Evolutionary conservation across 2,113 vertebrate species (phyloP), one percentile per base, ranked within the genome.

Genomic region (Fregetta grallaria): DNA sequence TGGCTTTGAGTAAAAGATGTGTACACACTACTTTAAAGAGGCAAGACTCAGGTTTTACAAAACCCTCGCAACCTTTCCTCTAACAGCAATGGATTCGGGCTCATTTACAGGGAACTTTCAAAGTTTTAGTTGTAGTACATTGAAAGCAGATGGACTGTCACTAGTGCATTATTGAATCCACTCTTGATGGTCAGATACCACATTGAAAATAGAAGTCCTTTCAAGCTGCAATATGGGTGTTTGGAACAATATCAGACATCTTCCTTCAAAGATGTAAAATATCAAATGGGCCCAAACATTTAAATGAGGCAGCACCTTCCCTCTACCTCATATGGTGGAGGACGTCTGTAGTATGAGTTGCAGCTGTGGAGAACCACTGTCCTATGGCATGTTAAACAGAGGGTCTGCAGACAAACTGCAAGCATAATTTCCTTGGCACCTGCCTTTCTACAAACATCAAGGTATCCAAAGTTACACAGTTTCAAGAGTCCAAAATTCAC

Each of bases 161-260:
- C 14, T 10, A 68, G 40, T 25, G 26, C 15, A 2, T 73, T 58
- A 34, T 1, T 55, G 66, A 72, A 80, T 23, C 73, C 66, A 40
- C 20, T 71, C 38, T 12, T 63, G 75, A 88, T 42, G 85, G 42
- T 26, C 83, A 74, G 36, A 71, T 23, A 34, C 4, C 19, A 50
- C 19, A 36, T 17, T 79, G 78, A 89, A 92, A 96, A 91, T 16
- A 77, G 71, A 36, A 94, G 36, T 44, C 53, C 42, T 82, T 71
- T 93, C 63, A 78, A 79, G 82, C 42, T 66, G 53, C 82, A 86
- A 67, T 77, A 67, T 36, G 53, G 40, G 32, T 20, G 17, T 63
- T 84, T 87, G 74, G 75, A 93, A 82, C n/a, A 61, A 9, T 17
- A 45, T 52, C 86, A 67, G 59, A 8, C 61, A 50, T 61, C 72